Base-by-base conservation (phyloP, 64 coral and sea anemone genomes). In the Montipora foliosa region DNA sequence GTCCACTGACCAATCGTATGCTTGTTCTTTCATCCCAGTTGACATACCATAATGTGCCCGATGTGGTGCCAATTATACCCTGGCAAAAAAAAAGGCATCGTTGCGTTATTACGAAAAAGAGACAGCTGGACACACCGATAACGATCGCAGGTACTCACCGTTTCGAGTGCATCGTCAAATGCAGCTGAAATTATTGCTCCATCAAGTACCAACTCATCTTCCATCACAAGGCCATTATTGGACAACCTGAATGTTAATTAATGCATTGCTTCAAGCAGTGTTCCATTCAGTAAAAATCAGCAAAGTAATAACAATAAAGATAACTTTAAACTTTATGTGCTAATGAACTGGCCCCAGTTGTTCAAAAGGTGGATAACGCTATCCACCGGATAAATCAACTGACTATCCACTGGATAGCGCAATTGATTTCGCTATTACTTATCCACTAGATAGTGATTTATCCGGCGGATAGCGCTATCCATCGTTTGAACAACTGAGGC, bases 21-120 rank as follows among this genome's bases (percentile, higher is more conserved):
- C 98, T 99, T 0, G 98, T 99, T 78, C 98, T 92, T 77, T 99
- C 98, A 49, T 74, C 89, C 98, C 98, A 99, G 79, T 99, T 99
- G 22, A 99, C 89, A 74, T 99, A 99, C 98, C 98, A 99, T 22
- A 99, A 82, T 17, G 98, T 99, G 47, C 98, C 98, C 60, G 87
- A 80, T 37, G 79, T 47, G 19, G 98, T 96, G 3, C 98, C 98
- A 81, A 99, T 88, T 5, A 99, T 99, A 4, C 98, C 98, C 98
- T 99, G 19, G 6, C 13, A 77, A 77, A 89, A 15, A 1, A 71
- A 4, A 21, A 6, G 21, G 61, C 61, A 16, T 3, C 21, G 8
- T 71, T 71, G 21, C 17, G 17, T 24, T 71, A 15, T 71, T 24
- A 17, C 12, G 17, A 68, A 16, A 68, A 14, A 68, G 14, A 16